Conservation (phyloP, 2,888 invertebrate species). For the Cantharis rufa region DNA sequence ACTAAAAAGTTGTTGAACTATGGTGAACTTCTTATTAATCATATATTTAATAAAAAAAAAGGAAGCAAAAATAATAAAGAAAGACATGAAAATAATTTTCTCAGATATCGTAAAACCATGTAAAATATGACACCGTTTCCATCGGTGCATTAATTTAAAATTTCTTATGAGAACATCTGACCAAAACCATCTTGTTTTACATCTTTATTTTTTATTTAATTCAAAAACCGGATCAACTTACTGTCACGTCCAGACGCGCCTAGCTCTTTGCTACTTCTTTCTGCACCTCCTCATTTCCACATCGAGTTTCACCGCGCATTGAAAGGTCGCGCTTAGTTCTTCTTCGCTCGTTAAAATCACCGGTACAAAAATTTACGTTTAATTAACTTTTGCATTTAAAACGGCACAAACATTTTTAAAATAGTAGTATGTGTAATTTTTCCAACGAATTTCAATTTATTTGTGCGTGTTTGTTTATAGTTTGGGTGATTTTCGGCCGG, state of each 20-base stretch:
- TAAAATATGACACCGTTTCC: not conserved
- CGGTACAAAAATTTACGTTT: not conserved
- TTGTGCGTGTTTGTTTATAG: slow-evolving; percentile 21
- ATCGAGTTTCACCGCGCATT: slow-evolving; percentile 20
- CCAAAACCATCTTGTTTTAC: not conserved
- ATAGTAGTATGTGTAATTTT: slow-evolving; percentile 13
- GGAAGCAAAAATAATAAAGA: not conserved
- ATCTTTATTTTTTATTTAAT: not conserved
- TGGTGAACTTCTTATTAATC: not conserved
- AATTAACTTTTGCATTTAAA: not conserved
- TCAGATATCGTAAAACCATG: not conserved
- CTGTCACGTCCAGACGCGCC: slow-evolving; percentile 15
- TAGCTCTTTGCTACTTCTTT: slow-evolving; percentile 17
- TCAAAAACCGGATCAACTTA: slow-evolving; percentile 19
- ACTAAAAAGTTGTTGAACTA: not conserved
- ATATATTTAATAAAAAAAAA: not conserved
- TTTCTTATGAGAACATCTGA: not conserved
- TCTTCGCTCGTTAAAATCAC: slow-evolving; percentile 23
- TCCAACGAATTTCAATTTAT: slow-evolving; percentile 22
- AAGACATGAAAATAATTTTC: not conserved
- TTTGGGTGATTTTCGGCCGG: slow-evolving; percentile 28
- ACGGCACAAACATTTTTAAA: not conserved
- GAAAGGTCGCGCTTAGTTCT: slow-evolving; percentile 28
- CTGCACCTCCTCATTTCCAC: slow-evolving; percentile 2
- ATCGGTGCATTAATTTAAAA: not conserved